Conservation (phyloP, 2,888 invertebrate genomes). For the Oeneis ivallda region DNA sequence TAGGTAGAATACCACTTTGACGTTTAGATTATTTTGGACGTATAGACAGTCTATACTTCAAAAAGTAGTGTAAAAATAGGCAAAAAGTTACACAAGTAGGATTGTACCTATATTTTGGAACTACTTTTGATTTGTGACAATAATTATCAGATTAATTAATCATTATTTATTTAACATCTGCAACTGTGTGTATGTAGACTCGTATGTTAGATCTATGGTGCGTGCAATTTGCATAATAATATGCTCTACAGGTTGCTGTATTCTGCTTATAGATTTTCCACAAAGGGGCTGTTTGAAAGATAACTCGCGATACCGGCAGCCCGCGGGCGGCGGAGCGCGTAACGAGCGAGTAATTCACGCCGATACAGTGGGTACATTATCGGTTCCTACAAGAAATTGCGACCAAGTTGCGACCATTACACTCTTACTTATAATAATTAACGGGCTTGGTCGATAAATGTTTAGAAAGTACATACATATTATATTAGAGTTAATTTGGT, state of each 20-base stretch:
- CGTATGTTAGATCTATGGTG: neutral
- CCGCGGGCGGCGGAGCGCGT: conserved; percentile 45
- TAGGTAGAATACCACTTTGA: too few relatives aligned
- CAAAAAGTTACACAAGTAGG: too few relatives aligned
- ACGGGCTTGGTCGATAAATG: too few relatives aligned
- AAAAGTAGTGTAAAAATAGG: too few relatives aligned
- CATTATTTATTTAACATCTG: too few relatives aligned
- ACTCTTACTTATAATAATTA: too few relatives aligned
- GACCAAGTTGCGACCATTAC: conserved; percentile 1
- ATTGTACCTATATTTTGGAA: too few relatives aligned
- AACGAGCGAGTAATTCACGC: conserved; percentile 46
- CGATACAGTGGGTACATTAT: conserved; percentile 35
- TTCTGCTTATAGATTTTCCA: conserved; percentile 51
- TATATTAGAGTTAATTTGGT: too few relatives aligned
- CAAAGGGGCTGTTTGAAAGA: conserved; percentile 63
- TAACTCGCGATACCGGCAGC: conserved; percentile 50
- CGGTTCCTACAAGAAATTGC: conserved; percentile 25
- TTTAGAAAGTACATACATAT: too few relatives aligned
- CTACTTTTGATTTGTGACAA: neutral
- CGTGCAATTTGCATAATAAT: conserved; percentile 32
- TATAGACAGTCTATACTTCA: too few relatives aligned
- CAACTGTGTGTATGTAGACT: neutral
- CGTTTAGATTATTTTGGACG: too few relatives aligned
- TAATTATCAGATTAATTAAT: neutral
- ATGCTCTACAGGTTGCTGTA: conserved; percentile 43